phyloP scores from a whole-genome alignment of 2,797 vertebrate species.

The Anguilla obscura region DNA sequence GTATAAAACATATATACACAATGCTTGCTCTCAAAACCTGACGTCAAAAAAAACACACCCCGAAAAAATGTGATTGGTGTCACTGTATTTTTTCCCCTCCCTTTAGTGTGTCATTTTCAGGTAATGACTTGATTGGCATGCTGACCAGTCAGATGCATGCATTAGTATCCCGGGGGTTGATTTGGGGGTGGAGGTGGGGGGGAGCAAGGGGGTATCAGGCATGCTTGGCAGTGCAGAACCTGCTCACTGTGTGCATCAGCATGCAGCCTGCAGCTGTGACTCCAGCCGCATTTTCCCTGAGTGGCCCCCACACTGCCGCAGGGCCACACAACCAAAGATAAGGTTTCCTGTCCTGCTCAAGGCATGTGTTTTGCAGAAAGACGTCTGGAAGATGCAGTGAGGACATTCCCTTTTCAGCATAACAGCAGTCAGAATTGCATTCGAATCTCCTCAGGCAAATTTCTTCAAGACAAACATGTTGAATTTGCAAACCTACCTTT shows the following conservation, averaged over 20 bases:
- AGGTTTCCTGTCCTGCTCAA: neutral
- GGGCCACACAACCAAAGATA: neutral
- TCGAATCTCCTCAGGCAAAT: neutral
- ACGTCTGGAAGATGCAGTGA: slow-evolving; percentile 9
- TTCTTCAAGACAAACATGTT: neutral
- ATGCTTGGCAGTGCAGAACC: slow-evolving; percentile 17
- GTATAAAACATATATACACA: slow-evolving; percentile 68
- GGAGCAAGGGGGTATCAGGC: neutral
- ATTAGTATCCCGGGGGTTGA: slow-evolving; percentile 13
- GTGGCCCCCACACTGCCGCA: neutral
- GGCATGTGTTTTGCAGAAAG: neutral
- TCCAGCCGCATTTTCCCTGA: neutral
- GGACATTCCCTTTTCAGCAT: neutral
- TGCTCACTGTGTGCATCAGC: neutral
- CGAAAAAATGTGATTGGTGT: neutral
- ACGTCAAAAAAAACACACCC: neutral
- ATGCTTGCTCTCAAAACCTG: slow-evolving; percentile 59
- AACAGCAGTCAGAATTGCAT: neutral
- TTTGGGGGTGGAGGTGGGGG: neutral
- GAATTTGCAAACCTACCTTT: slow-evolving; percentile 16
- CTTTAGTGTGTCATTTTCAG: neutral
- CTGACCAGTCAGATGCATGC: slow-evolving; percentile 25
- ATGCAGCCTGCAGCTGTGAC: neutral
- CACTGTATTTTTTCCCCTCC: neutral
- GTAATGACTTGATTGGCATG: slow-evolving; percentile 7